phyloP scores from a whole-genome alignment of 2,888 invertebrate species.

The Pecten maximus region DNA sequence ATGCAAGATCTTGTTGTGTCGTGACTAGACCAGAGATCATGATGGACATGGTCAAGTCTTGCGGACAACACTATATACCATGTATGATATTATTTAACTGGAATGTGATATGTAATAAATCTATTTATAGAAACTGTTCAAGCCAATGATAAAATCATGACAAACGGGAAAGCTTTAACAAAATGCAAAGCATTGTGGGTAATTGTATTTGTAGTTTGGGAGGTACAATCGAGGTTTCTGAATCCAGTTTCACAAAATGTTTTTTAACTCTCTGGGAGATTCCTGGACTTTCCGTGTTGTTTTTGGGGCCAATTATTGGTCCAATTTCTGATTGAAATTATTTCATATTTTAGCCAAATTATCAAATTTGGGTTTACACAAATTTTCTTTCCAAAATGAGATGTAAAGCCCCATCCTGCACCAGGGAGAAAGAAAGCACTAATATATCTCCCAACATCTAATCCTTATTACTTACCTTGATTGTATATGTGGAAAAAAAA shows the following conservation, averaged over 20 bases:
- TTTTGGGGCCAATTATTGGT: too few species aligned
- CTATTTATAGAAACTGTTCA: constrained; percentile 9
- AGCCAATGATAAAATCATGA: constrained; percentile 32
- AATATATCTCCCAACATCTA: too few species aligned
- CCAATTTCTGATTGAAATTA: too few species aligned
- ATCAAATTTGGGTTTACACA: too few species aligned
- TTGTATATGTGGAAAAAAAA: too few species aligned
- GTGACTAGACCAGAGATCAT: background rate
- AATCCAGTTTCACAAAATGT: background rate
- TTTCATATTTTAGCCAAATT: too few species aligned
- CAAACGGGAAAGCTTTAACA: constrained; percentile 5
- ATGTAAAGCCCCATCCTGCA: too few species aligned
- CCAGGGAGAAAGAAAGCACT: too few species aligned
- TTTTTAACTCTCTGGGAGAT: background rate
- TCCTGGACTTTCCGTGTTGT: background rate
- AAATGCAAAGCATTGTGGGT: background rate
- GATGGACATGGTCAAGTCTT: background rate
- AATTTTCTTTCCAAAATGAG: too few species aligned
- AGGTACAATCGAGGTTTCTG: background rate
- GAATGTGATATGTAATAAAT: background rate
- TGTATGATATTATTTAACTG: constrained; percentile 13
- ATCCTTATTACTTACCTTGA: too few species aligned
- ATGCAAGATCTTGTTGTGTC: background rate
- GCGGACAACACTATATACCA: background rate
- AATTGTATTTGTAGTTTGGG: background rate